Base-by-base conservation (phyloP, 2,113 vertebrate species). In the Boulengeromyrus knoepffleri region DNA sequence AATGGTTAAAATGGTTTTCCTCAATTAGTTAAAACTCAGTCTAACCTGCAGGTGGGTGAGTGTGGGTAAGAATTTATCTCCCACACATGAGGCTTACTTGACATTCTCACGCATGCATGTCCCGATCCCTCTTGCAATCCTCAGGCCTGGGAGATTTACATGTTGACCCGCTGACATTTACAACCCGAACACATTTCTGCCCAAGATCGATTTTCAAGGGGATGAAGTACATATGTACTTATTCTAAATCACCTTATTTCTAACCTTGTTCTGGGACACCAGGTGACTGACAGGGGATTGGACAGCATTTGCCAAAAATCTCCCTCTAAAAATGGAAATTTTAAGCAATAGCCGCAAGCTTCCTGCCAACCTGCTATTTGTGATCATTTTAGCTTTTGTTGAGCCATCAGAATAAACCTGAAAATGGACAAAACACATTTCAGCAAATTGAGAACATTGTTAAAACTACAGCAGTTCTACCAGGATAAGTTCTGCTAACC, bases 81-180 rank as follows among this genome's bases (percentile, higher is more conserved):
- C 74, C 88, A 56, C 49, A 52, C 52, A 24, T 8, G 45, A 27
- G 50, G 50, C 39, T 62, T 89, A 39, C 42, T 89, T 89, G 88
- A 89, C 88, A 89, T 89, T 89, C 77, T 83, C 70, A 89, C 77
- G 31, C 46, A 89, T 24, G 74, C 77, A 89, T 85, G 47, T 85
- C 21, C 39, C 12, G 2, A 58, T 85, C 89, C 42, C 19, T 19
- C 70, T 85, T 89, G 77, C 19, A 84, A 53, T 58, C 50, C 77
- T 56, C 13, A 0, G 24, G 36, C 50, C 39, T 8, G 89, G 39
- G 89, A 89, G 80, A 89, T 85, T 89, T 85, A 85, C 77, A 89
- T 89, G 27, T 36, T 85, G 17, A 89, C 36, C 80, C 58, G 50
- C 39, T 89, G 89, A 89, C 89, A 89, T 89, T 89, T 89, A 89